phyloP scores from a whole-genome alignment of 2,888 invertebrate species.

The Blomia tropicalis region DNA sequence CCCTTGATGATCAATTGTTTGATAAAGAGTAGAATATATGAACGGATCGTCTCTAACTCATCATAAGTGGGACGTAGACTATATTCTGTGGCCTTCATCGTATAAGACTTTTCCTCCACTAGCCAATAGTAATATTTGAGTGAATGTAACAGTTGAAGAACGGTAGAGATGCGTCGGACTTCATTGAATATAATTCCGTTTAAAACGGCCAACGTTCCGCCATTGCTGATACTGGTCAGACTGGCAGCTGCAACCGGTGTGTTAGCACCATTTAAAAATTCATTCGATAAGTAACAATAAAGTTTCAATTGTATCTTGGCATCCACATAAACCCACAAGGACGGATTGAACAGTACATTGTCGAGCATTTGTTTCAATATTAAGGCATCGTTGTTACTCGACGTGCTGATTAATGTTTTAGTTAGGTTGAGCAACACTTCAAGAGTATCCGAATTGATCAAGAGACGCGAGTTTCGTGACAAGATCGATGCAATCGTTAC shows the following conservation, averaged over 20 bases:
- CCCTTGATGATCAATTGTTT: conserved; percentile 93
- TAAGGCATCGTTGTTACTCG: conserved; percentile 14
- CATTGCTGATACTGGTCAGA: not conserved
- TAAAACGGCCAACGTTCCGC: not conserved
- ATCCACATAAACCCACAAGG: conserved; percentile 74
- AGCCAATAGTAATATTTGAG: conserved; percentile 99
- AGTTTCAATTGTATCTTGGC: conserved; percentile 45
- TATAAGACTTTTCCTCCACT: conserved; percentile 33
- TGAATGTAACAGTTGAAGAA: conserved; percentile 92
- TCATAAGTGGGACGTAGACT: conserved; percentile 78
- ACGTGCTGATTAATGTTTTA: conserved; percentile 40
- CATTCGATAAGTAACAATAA: conserved; percentile 95
- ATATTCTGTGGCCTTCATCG: conserved; percentile 18
- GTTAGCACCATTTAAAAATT: conserved; percentile 58
- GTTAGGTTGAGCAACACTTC: conserved; percentile 43
- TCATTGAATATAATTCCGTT: conserved; percentile 63
- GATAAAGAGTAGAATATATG: conserved; percentile 82
- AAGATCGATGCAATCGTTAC: conserved; percentile 93
- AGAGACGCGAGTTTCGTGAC: conserved; percentile 61
- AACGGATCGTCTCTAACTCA: conserved; percentile 80
- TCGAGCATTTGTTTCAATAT: conserved; percentile 71
- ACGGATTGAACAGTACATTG: conserved; percentile 97
- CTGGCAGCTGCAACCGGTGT: conserved; percentile 24
- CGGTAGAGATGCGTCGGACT: conserved; percentile 86
- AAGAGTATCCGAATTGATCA: conserved; percentile 80